Conservation (phyloP, 2,113 vertebrate species). For the Dipodomys spectabilis region DNA sequence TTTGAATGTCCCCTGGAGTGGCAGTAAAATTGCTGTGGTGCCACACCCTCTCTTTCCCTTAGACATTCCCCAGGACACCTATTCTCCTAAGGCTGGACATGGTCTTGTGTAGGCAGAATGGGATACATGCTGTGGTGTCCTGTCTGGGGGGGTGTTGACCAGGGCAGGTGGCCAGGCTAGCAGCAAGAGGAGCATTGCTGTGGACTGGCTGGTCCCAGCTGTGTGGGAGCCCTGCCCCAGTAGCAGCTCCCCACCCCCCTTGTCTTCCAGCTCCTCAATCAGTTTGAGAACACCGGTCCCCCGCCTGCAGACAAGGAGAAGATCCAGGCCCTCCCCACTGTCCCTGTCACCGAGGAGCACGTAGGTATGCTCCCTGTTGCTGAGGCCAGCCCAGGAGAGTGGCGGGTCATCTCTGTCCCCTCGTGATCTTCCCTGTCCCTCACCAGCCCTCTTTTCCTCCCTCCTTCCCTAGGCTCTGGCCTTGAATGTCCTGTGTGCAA, state of each 20-base stretch:
- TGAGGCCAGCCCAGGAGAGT: no score
- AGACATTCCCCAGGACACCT: no score
- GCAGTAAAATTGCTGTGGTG: no score
- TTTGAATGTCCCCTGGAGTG: no score
- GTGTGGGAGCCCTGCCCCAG: not conserved
- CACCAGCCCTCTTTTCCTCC: not conserved
- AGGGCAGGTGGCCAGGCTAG: not conserved
- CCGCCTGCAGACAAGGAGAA: conserved; percentile 97
- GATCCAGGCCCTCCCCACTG: conserved; percentile 95
- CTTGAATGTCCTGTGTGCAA: conserved; percentile 99
- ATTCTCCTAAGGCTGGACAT: not conserved
- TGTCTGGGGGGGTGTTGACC: no score
- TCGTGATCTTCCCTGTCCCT: accelerated
- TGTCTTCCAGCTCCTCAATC: conserved; percentile 94
- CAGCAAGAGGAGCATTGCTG: not conserved
- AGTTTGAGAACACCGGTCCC: conserved; percentile 98
- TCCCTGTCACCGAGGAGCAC: conserved; percentile 95
- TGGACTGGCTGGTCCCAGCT: not conserved
- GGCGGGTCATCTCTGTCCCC: not conserved
- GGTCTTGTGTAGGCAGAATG: no score
- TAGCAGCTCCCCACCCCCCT: conserved; percentile 16
- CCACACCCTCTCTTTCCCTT: no score
- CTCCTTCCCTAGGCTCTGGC: conserved; percentile 88
- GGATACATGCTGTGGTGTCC: no score
- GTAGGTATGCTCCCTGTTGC: conserved; percentile 85